These are phyloP conservation scores for Drosophila sulfurigaster DNA, from an alignment of 1,140 invertebrate genomes.

Conservation along the genomic window DNA sequence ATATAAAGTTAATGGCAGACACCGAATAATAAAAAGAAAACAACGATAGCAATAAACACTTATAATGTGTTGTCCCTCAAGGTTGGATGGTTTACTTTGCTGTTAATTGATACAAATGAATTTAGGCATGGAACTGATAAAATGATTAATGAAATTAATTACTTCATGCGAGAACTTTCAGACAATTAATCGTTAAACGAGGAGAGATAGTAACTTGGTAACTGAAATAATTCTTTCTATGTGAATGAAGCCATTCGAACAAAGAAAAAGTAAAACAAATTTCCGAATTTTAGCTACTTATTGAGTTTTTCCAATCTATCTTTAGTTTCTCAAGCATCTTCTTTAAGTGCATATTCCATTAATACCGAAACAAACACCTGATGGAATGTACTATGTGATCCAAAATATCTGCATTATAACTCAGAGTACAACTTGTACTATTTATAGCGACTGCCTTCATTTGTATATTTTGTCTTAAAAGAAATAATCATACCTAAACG, in stretches of 20 bases:
- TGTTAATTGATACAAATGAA: conserved; percentile 35
- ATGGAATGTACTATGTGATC: conserved; percentile 7
- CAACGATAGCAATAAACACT: conserved; percentile 4
- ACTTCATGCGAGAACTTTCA: neutral
- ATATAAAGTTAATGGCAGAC: conserved; percentile 1
- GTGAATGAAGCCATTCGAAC: neutral
- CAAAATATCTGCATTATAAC: conserved; percentile 7
- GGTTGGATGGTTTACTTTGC: conserved; percentile 13
- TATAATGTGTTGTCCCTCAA: conserved; percentile 17
- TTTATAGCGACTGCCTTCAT: conserved; percentile 21
- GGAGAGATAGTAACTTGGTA: neutral
- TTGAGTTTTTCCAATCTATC: neutral
- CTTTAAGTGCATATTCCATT: conserved; percentile 2
- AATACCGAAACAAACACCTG: conserved; percentile 5
- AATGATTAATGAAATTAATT: conserved; percentile 22
- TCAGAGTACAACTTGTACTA: conserved; percentile 25
- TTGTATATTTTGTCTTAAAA: conserved; percentile 1
- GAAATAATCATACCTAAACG: conserved; percentile 8
- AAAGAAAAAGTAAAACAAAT: neutral
- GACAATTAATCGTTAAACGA: conserved; percentile 1
- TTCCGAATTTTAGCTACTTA: too few species aligned
- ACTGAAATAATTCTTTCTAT: neutral
- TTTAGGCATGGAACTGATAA: conserved; percentile 28
- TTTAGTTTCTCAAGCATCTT: neutral
- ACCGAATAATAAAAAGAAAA: conserved; percentile 1